phyloP scores from a whole-genome alignment of 2,888 invertebrate genomes.

The Mimumesa dahlbomi region DNA sequence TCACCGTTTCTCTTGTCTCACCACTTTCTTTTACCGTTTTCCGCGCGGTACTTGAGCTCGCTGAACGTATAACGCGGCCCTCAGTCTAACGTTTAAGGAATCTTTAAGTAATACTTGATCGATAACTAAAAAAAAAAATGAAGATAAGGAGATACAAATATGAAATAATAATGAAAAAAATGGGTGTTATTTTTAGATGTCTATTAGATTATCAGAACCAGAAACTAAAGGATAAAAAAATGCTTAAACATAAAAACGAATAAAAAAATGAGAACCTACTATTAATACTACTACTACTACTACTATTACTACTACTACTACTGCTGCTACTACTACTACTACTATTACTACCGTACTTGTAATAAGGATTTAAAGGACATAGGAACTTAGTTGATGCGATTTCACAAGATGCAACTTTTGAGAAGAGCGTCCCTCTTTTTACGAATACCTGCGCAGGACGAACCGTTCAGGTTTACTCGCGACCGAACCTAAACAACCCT shows the following conservation, averaged over 20 bases:
- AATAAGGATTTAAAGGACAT: conserved; percentile 72
- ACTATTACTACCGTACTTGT: conserved; percentile 71
- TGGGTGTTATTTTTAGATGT: conserved; percentile 81
- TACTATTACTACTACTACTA: conserved; percentile 38
- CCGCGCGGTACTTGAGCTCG: conserved; percentile 42
- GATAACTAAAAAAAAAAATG: conserved; percentile 63
- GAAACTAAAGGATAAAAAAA: conserved; percentile 80
- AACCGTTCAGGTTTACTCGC: neutral
- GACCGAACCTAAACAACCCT: neutral
- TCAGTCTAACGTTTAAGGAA: conserved; percentile 71
- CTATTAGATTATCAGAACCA: conserved; percentile 80
- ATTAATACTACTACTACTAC: conserved; percentile 56
- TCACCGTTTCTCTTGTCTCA: neutral
- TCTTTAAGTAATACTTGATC: conserved; percentile 71
- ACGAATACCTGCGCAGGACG: conserved; percentile 50
- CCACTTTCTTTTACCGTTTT: conserved; percentile 12
- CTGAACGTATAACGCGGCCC: conserved; percentile 52
- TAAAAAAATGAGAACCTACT: conserved; percentile 67
- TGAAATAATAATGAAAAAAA: conserved; percentile 76
- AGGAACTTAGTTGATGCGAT: conserved; percentile 79
- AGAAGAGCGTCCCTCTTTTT: conserved; percentile 60
- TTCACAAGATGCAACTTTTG: conserved; percentile 62
- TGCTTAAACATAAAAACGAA: conserved; percentile 67
- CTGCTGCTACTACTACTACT: conserved; percentile 39
- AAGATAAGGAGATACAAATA: conserved; percentile 70